phyloP scores from a whole-genome alignment of 2,113 vertebrate genomes.

The Ptychochromis oligacanthus region DNA sequence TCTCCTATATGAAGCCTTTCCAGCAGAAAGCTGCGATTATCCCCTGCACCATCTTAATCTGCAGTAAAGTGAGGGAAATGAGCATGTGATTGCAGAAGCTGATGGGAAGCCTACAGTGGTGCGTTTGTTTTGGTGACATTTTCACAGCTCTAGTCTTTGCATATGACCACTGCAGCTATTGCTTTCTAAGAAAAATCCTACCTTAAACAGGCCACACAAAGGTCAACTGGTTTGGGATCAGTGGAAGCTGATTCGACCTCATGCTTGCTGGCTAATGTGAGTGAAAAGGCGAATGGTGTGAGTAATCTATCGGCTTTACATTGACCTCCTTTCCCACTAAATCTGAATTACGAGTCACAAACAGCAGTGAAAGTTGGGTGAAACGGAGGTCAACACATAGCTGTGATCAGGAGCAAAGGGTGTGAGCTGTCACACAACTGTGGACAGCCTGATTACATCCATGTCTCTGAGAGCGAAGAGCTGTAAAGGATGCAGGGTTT shows the following conservation, averaged over 20 bases:
- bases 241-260: constrained; percentile 34
- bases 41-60: constrained; percentile 48
- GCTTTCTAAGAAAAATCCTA: background rate
- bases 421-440: background rate
- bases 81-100: constrained; percentile 57
- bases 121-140: constrained; percentile 56
- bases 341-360: background rate
- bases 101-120: constrained; percentile 35
- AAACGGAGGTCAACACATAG: background rate
- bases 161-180: constrained; percentile 41
- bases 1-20: background rate
- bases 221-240: constrained; percentile 40
- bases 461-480: background rate
- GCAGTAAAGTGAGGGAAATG: constrained; percentile 24
- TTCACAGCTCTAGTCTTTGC: constrained; percentile 19
- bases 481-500: background rate
- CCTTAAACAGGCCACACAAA: background rate
- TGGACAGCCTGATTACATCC: background rate
- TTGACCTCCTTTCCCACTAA: constrained; percentile 5
- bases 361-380: background rate
- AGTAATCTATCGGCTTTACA: constrained; percentile 13
- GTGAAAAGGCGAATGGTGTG: background rate
- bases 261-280: constrained; percentile 17
- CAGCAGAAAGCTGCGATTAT: constrained; percentile 46
- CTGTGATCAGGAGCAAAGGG: background rate